Percentiles rank a stretch among this genome's conserved stretches.
phyloP scores from a whole-genome alignment of 2,113 vertebrate species.

The Caranx ignobilis region DNA sequence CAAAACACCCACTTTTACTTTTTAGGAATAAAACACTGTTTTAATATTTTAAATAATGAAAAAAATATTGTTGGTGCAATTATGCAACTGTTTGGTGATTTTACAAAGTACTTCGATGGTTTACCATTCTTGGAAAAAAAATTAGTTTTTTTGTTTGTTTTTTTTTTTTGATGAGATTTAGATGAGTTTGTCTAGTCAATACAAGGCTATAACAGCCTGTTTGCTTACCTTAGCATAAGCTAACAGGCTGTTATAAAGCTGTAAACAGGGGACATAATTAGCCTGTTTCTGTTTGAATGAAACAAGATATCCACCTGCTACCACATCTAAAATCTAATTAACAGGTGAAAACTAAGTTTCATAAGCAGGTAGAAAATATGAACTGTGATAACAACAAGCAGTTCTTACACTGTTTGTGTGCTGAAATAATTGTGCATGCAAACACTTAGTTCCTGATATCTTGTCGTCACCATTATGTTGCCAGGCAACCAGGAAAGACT shows the following conservation, averaged over 20 bases:
- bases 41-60: slow-evolving; percentile 14
- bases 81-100: neutral
- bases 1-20: slow-evolving; percentile 9
- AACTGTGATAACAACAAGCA: neutral
- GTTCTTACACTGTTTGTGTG: neutral
- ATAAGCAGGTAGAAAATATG: neutral
- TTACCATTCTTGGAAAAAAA: neutral
- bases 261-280: neutral
- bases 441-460: slow-evolving; percentile 1
- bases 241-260: neutral
- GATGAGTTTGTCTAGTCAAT: neutral
- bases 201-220: neutral
- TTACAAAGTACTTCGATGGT: neutral
- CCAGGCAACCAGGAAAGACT: slow-evolving; percentile 7
- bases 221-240: neutral
- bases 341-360: neutral
- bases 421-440: slow-evolving; percentile 11
- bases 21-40: neutral
- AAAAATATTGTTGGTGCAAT: neutral
- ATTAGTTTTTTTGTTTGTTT: neutral
- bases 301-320: neutral
- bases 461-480: slow-evolving; percentile 9
- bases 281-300: neutral
- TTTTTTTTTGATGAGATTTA: neutral
- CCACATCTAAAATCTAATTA: slow-evolving; percentile 2